Evolutionary conservation across 2,888 invertebrate genomes (phyloP), one percentile per base, ranked within the genome.

Genomic region (Eupithecia abbreviata): DNA sequence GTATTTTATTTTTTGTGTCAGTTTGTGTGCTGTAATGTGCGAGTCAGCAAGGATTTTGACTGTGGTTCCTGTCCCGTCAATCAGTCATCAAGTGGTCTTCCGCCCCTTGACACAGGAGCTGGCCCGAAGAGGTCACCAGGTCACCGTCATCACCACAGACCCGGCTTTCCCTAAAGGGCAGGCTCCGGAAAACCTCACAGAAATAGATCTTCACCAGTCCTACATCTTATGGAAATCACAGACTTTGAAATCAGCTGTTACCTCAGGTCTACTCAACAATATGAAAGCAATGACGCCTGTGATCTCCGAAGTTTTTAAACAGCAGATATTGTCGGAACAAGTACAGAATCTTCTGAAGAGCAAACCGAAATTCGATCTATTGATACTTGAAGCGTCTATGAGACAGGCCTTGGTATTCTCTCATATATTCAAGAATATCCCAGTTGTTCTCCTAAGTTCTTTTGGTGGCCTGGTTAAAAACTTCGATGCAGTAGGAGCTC

Each of bases 11-110:
- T 18, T 69, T 1, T 47, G 47, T 69, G 13, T 69, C 47, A 69
- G 69, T 49, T 49, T 47, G n/a, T 69, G 49, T 69, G 30, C 62
- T 30, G 7, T 65, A n/a, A 42, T 73, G 7, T 30, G 71, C 12
- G 81, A 85, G 45, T 77, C 84, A 0, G 85, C 84, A 1, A 84
- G 77, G 76, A 86, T 87, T 12, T 71, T 87, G 12, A 84, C 77
- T 12, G 82, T 94, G 0, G 86, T 91, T 67, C 89, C 95, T 0
- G 82, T 85, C 2, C 90, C 95, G 0, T 92, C 93, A 0, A 88
- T 93, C 62, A 95, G 95, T 74, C 95, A 95, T 79, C 95, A 95
- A 84, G 84, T 93, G 0, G 90, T 92, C 0, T 94, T 89, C 75
- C 86, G 91, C 15, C 85, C 90, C 2, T 76, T 95, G 5, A 89